Evolutionary conservation across 2,888 invertebrate species (phyloP).

Genomic region (Ditula angustiorana): DNA sequence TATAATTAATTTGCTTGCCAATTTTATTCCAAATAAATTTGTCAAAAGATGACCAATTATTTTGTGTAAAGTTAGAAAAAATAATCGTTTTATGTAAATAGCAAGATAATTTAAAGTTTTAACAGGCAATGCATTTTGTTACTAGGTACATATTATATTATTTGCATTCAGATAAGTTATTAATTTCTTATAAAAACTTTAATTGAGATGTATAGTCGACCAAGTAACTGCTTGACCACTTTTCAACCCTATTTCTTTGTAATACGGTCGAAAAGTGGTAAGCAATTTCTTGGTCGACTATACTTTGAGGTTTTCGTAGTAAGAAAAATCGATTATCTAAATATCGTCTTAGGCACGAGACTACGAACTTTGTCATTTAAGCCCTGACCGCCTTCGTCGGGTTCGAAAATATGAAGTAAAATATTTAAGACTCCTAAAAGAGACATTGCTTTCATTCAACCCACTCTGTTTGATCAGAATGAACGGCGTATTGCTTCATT

Average conservation of each 20-base stretch:
- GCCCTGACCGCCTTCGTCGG: not conserved
- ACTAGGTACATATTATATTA: no score
- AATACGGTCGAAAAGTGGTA: no score
- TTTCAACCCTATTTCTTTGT: no score
- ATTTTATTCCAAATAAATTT: no score
- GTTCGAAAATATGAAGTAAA: conserved; percentile 6
- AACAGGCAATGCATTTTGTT: no score
- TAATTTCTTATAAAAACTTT: no score
- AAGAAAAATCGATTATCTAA: conserved; percentile 7
- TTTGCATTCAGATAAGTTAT: no score
- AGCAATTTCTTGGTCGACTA: no score
- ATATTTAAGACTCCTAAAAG: conserved; percentile 9
- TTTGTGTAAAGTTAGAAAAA: not conserved
- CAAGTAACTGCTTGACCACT: no score
- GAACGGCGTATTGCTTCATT: not conserved
- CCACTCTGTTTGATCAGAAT: conserved; percentile 6
- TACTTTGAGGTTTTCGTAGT: not conserved
- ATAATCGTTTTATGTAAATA: not conserved
- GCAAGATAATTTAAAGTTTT: not conserved
- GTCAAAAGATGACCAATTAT: not conserved
- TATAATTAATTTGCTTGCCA: not conserved
- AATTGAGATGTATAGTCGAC: no score
- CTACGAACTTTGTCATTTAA: not conserved
- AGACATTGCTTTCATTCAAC: not conserved
- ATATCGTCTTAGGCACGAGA: not conserved